Evolutionary conservation across 2,797 vertebrate genomes (phyloP), one percentile per base, ranked within the genome.

Genomic region (Diplodus puntazzo): DNA sequence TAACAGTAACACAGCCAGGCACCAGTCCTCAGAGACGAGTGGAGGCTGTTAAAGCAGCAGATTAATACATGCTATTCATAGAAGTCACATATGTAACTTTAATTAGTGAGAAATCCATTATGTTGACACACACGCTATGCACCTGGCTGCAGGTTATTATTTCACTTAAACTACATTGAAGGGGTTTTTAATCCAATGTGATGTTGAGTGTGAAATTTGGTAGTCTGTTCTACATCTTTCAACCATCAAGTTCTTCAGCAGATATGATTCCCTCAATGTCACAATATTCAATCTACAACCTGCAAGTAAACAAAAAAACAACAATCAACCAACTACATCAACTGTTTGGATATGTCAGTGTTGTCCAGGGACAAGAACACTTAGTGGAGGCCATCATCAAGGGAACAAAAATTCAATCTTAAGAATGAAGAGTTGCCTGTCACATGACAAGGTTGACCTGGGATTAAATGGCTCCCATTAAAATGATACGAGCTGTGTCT

Each of bases 401-500:
- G 63, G 68, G 50, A 70, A 80, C 68, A 39, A 67, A 85, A 86
- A 91, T 90, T 79, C 72, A 88, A 89, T 83, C 79, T 68, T 58
- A 39, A 63, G 78, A 80, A 80, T 89, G 88, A 91, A 82, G 83
- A 83, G 91, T 88, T 63, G 85, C 85, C 92, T 89, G 92, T 91
- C 91, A 91, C 81, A 86, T 84, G 87, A 92, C 92, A 92, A 93
- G 92, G 92, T 70, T 90, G 85, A 68, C 75, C 81, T 57, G 79
- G 82, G 84, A 93, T 92, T 83, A 92, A 92, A 92, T 78, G 76
- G 59, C 82, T 71, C 59, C 77, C 77, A 84, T 92, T 91, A 90
- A 93, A 92, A 92, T n/a, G 88, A 92, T 93, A 92, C 89, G 91
- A 85, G 86, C 79, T 88, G 89, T 90, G 85, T 89, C 88, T 73